Evolutionary conservation across 2,888 invertebrate genomes (phyloP), one percentile per base, ranked within the genome.

Genomic region (Archaeoteleia sp.): DNA sequence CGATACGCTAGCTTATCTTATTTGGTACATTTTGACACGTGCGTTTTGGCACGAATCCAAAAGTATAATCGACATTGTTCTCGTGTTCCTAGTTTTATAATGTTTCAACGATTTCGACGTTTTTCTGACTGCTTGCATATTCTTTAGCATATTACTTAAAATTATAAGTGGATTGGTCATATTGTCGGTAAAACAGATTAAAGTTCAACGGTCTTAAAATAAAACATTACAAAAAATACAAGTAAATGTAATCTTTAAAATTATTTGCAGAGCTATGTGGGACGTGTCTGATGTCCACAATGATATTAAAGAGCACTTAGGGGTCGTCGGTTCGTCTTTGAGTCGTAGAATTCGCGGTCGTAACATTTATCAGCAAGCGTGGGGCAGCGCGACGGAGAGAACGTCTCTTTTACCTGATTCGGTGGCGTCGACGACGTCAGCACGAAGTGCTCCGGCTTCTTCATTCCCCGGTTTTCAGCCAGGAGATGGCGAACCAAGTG

Each of bases 251-350:
- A 14, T 5, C 9, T 20, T 27, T 15, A 32, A 13, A 23, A 37
- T 35, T 17, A 13, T 17, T 76, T 74, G 1, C 51, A 85, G 85
- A 57, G 94, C 95, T 10, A 97, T 97, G 96, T 95, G 95, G 92
- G 97, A 98, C 83, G 92, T 98, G n/a, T 95, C 96, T 0, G 98
- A 98, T 85, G 95, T 98, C 30, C 94, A 94, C 73, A 91, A 93
- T 67, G 97, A 98, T 83, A 93, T 98, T 45, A 91, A 93, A 20
- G 97, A 98, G 82, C 97, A 98, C 83, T 90, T 97, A 55, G 94
- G 95, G 9, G 95, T 96, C 60, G 95, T 97, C 35, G 91, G 95
- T 89, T 92, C 93, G 76, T 91, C 93, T 9, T 89, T 94, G 71
- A 93, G 93, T 80, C 89, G 94, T 34, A 87, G 92, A 67, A 90